Conservation (phyloP, 2,797 vertebrate species). For the Antrozous pallidus region DNA sequence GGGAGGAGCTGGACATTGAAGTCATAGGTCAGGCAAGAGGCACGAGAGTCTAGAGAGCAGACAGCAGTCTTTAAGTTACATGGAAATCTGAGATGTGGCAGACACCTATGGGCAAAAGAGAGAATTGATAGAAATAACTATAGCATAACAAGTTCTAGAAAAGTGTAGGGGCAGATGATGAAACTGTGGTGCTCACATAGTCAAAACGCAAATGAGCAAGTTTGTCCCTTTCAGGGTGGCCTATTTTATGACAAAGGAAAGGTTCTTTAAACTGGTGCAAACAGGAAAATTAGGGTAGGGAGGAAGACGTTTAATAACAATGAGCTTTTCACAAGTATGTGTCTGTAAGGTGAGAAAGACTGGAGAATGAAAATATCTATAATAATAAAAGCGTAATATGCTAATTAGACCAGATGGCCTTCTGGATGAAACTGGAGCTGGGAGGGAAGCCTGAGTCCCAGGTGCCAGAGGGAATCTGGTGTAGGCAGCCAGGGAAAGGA, state of each 20-base stretch:
- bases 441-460: too few species aligned
- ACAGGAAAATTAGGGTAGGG: neutral
- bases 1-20: neutral
- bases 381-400: too few species aligned
- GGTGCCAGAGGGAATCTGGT: too few species aligned
- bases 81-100: neutral
- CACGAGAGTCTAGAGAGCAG: neutral
- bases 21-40: neutral
- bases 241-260: neutral
- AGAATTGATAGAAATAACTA: neutral
- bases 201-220: neutral
- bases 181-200: neutral
- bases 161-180: neutral
- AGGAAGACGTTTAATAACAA: neutral
- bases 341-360: neutral
- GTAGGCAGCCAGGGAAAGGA: too few species aligned
- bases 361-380: neutral
- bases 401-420: too few species aligned
- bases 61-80: neutral
- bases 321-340: neutral
- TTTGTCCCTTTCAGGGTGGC: neutral
- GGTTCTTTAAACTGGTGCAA: neutral
- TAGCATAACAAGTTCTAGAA: neutral
- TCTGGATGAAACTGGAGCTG: rapidly evolving
- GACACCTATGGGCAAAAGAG: neutral